Percentiles rank a stretch among this genome's conserved stretches.
phyloP scores from a whole-genome alignment of 1,140 invertebrate genomes.

The Cryptotermes secundus region DNA sequence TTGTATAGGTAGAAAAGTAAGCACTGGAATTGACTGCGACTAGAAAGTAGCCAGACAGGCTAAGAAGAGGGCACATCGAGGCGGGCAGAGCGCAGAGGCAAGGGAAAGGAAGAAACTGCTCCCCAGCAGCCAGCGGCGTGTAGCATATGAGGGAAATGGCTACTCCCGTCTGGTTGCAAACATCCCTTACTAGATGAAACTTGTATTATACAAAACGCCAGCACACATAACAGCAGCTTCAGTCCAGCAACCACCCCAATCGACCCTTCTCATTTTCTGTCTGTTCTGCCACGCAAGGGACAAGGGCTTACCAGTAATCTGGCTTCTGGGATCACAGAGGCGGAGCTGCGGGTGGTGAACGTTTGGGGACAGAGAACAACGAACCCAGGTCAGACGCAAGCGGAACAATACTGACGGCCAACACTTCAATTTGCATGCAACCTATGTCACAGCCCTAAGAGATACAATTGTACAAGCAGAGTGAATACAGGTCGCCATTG shows the following conservation, averaged over 20 bases:
- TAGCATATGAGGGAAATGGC: not conserved
- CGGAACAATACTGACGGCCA: not conserved
- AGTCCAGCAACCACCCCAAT: not conserved
- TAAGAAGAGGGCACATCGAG: no score
- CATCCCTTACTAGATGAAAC: not conserved
- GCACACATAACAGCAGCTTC: not conserved
- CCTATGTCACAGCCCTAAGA: no score
- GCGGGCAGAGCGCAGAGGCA: no score
- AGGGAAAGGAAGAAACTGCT: no score
- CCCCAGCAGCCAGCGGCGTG: no score
- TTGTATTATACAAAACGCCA: not conserved
- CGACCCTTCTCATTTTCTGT: not conserved
- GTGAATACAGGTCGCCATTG: no score
- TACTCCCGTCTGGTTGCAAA: not conserved
- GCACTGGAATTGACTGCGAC: no score
- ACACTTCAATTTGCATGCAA: not conserved
- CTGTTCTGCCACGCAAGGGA: not conserved
- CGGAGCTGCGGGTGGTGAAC: not conserved
- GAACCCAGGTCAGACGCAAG: not conserved
- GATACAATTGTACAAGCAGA: no score
- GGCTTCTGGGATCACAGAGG: not conserved
- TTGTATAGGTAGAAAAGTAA: no score
- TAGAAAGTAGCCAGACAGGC: no score
- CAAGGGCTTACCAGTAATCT: not conserved
- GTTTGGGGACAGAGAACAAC: not conserved